Evolutionary conservation across 2,888 invertebrate species (phyloP).

Genomic region (Bedellia somnulentella): DNA sequence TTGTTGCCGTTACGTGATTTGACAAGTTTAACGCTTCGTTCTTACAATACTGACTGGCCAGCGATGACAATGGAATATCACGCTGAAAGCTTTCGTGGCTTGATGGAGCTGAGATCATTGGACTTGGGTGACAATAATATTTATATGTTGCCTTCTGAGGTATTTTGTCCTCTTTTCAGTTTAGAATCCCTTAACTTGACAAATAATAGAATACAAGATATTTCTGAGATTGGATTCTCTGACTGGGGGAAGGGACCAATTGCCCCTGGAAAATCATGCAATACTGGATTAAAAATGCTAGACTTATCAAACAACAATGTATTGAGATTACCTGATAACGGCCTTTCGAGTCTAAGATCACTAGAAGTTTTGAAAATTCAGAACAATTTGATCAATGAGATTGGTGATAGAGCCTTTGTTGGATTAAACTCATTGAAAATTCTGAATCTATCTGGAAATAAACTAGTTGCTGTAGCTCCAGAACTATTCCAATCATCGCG

Average conservation of each 20-base stretch:
- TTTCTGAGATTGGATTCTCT: conserved; percentile 73
- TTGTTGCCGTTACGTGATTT: conserved; percentile 70
- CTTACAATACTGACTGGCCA: conserved; percentile 78
- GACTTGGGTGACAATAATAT: conserved; percentile 78
- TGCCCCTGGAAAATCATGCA: conserved; percentile 71
- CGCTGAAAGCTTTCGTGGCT: conserved; percentile 70
- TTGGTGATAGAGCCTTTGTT: conserved; percentile 74
- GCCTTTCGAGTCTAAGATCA: conserved; percentile 69
- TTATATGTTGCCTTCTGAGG: conserved; percentile 71
- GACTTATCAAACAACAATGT: conserved; percentile 77
- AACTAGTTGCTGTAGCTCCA: conserved; percentile 75
- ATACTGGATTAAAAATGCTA: conserved; percentile 67
- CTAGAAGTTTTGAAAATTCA: conserved; percentile 72
- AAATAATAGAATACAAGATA: conserved; percentile 76
- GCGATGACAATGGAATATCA: conserved; percentile 78
- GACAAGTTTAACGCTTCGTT: conserved; percentile 68
- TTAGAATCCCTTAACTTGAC: conserved; percentile 72
- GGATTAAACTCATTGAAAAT: conserved; percentile 69
- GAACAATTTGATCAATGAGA: conserved; percentile 74
- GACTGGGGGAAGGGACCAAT: conserved; percentile 71
- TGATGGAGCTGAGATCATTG: conserved; percentile 67
- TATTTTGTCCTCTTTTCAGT: conserved; percentile 72
- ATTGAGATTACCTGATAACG: conserved; percentile 68
- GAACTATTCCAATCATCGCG: conserved; percentile 74
- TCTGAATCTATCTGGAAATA: conserved; percentile 80